Conservation (phyloP, 2,113 vertebrate genomes). For the Aldabrachelys gigantea region DNA sequence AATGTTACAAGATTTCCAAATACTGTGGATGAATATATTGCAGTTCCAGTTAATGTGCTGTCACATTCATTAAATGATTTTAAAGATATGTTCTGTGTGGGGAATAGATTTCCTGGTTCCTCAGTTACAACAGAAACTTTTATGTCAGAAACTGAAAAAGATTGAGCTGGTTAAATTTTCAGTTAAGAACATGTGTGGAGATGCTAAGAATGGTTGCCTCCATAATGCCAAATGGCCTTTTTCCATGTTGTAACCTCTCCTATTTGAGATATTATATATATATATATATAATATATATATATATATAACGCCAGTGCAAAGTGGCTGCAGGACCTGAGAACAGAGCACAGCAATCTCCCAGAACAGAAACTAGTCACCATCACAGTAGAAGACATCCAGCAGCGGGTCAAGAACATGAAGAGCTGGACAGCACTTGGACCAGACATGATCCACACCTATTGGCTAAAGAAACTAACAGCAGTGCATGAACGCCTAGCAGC, state of each 20-base stretch:
- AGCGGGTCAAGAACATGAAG: too few species aligned
- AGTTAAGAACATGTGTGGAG: neutral
- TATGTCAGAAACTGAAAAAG: neutral
- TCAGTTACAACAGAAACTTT: neutral
- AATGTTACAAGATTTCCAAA: slow-evolving; percentile 4
- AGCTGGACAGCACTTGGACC: too few species aligned
- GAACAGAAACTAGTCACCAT: too few species aligned
- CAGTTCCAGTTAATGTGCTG: neutral
- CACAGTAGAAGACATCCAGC: too few species aligned
- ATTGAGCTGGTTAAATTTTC: neutral
- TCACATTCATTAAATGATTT: neutral
- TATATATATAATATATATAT: too few species aligned
- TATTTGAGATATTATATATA: too few species aligned
- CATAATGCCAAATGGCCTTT: neutral
- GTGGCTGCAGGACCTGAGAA: too few species aligned
- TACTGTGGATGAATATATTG: neutral
- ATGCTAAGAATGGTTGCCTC: neutral
- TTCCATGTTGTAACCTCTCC: neutral
- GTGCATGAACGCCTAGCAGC: too few species aligned
- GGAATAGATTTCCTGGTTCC: neutral
- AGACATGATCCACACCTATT: too few species aligned
- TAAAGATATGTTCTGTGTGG: neutral
- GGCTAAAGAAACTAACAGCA: too few species aligned
- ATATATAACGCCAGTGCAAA: too few species aligned
- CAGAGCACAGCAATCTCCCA: too few species aligned